phyloP scores from a whole-genome alignment of 2,797 vertebrate species.

The Harpagifer antarcticus region DNA sequence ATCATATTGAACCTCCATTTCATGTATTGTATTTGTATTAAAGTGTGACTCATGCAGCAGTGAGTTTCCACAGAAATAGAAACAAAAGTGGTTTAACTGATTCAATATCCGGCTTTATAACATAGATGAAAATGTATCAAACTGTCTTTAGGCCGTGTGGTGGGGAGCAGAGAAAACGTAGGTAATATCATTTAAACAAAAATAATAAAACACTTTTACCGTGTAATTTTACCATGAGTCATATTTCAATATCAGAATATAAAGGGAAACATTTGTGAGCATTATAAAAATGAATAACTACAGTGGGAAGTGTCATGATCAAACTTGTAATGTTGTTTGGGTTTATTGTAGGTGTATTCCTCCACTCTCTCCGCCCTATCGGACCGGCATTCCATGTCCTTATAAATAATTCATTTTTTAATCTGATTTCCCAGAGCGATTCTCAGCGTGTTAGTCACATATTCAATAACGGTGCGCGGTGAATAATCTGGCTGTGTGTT shows the following conservation, averaged over 20 bases:
- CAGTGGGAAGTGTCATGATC: constrained; percentile 79
- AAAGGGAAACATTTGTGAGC: constrained; percentile 74
- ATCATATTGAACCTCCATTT: constrained; percentile 50
- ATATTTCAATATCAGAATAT: constrained; percentile 83
- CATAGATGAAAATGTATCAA: constrained; percentile 71
- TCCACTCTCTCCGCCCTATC: constrained; percentile 71
- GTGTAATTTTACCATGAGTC: constrained; percentile 76
- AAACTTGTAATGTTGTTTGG: constrained; percentile 83
- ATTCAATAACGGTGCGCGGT: constrained; percentile 82
- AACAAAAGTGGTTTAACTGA: constrained; percentile 64
- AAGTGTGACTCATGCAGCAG: constrained; percentile 37
- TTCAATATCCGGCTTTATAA: constrained; percentile 68
- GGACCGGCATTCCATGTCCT: constrained; percentile 76
- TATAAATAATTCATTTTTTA: constrained; percentile 87
- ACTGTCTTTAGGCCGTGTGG: constrained; percentile 59
- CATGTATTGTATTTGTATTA: constrained; percentile 34
- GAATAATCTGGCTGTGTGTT: constrained; percentile 82
- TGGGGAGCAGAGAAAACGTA: constrained; percentile 43
- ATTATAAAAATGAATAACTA: constrained; percentile 82
- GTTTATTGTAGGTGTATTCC: constrained; percentile 79
- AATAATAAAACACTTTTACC: constrained; percentile 81
- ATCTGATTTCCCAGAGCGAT: constrained; percentile 85
- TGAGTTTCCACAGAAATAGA: constrained; percentile 47
- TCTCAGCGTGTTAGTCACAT: constrained; percentile 85
- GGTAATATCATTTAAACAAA: constrained; percentile 79